Percentiles rank a stretch among this genome's conserved stretches.
phyloP scores from a whole-genome alignment of 2,113 vertebrate species.

The Trichechus manatus region DNA sequence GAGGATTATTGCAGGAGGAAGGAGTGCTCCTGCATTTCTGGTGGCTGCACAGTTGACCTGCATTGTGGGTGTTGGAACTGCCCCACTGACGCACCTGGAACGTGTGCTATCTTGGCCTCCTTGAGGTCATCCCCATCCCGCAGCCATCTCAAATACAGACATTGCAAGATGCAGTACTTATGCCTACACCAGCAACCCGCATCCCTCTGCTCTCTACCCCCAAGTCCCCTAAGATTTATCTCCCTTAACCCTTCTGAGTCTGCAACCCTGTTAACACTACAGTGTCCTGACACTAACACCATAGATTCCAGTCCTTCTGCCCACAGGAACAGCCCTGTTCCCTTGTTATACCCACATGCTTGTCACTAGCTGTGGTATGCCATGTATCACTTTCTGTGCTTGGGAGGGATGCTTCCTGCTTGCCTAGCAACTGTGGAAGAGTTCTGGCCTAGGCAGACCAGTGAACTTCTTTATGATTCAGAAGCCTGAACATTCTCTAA shows the following conservation, averaged over 20 bases:
- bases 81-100: neutral
- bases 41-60: neutral
- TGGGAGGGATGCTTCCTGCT: neutral
- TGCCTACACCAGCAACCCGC: accelerated
- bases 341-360: neutral
- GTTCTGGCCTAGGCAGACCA: neutral
- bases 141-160: neutral
- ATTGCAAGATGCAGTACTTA: accelerated
- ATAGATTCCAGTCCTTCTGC: too few species aligned
- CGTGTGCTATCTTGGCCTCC: neutral
- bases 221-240: neutral
- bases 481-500: neutral
- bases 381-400: neutral
- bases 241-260: neutral
- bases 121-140: too few species aligned
- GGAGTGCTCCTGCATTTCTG: neutral
- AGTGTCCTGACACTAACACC: neutral
- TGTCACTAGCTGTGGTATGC: neutral
- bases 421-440: neutral
- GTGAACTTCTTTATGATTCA: neutral
- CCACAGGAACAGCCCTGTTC: accelerated
- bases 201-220: neutral
- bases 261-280: neutral
- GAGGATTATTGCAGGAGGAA: neutral
- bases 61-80: neutral